Evolutionary conservation across 1,140 invertebrate species (phyloP).

Genomic region (Chionoecetes opilio): DNA sequence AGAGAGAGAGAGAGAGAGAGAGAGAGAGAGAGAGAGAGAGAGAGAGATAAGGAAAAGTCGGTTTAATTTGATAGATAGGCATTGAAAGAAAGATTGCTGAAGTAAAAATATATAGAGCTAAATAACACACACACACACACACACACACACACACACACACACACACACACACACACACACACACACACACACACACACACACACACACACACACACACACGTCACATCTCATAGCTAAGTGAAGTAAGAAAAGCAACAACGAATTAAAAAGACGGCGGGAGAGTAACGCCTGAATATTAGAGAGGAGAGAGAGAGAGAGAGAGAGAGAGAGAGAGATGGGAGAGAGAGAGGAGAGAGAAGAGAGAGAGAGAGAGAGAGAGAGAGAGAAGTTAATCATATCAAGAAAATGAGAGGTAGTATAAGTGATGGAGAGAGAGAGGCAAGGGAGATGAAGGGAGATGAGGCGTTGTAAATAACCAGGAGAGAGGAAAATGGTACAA

Average conservation of each 20-base stretch:
- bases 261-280: too few species aligned
- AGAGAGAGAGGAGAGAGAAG: neutral
- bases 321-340: neutral
- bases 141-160: conserved; percentile 25
- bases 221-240: too few species aligned
- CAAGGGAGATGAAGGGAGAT: neutral
- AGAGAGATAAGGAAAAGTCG: too few species aligned
- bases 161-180: neutral
- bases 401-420: conserved; percentile 37
- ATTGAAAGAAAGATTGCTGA: too few species aligned
- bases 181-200: too few species aligned
- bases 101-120: too few species aligned
- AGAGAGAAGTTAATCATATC: neutral
- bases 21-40: neutral
- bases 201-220: too few species aligned
- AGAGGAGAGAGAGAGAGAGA: neutral
- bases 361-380: neutral
- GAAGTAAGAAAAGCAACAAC: too few species aligned
- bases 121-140: neutral
- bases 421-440: conserved; percentile 12
- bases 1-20: neutral
- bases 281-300: neutral
- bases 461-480: neutral
- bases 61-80: too few species aligned
- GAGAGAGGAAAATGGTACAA: neutral